phyloP scores from a whole-genome alignment of 1,140 invertebrate species.

The Drosophila punjabiensis region DNA sequence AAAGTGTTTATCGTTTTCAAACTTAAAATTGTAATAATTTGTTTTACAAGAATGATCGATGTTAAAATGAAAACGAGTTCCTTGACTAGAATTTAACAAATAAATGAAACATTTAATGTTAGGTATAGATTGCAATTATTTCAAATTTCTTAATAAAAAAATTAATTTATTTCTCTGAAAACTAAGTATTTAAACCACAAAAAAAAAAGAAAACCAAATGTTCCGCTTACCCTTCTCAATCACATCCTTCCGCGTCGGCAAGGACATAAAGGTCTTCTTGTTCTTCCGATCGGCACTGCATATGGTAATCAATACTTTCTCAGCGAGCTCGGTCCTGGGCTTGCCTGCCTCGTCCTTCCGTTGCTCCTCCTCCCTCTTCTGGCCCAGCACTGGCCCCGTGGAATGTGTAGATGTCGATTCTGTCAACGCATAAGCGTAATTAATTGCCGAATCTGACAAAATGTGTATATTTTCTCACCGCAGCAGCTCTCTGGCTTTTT shows the following conservation, averaged over 20 bases:
- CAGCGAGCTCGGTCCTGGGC: conserved; percentile 50
- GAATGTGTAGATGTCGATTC: conserved; percentile 57
- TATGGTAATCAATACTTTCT: conserved; percentile 78
- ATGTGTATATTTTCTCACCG: conserved; percentile 41
- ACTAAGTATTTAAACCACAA: background rate
- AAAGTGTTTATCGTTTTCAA: too few relatives aligned
- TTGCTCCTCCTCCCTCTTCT: conserved; percentile 9
- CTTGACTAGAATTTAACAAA: background rate
- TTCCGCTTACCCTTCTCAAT: conserved; percentile 65
- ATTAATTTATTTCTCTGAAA: background rate
- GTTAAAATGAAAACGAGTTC: background rate
- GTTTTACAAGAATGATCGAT: too few relatives aligned
- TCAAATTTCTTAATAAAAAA: background rate
- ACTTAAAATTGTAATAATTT: too few relatives aligned
- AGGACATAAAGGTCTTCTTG: conserved; percentile 75
- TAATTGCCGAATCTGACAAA: background rate
- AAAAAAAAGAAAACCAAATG: background rate
- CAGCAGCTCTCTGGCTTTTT: conserved; percentile 66
- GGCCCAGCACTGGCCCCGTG: conserved; percentile 25
- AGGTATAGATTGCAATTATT: background rate
- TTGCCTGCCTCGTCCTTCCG: conserved; percentile 49
- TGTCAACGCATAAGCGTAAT: conserved; percentile 18
- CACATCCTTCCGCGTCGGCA: conserved; percentile 72
- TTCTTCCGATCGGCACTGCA: conserved; percentile 73
- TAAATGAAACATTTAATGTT: background rate